Base-by-base conservation (phyloP, 2,113 vertebrate genomes). In the Bombycilla garrulus region DNA sequence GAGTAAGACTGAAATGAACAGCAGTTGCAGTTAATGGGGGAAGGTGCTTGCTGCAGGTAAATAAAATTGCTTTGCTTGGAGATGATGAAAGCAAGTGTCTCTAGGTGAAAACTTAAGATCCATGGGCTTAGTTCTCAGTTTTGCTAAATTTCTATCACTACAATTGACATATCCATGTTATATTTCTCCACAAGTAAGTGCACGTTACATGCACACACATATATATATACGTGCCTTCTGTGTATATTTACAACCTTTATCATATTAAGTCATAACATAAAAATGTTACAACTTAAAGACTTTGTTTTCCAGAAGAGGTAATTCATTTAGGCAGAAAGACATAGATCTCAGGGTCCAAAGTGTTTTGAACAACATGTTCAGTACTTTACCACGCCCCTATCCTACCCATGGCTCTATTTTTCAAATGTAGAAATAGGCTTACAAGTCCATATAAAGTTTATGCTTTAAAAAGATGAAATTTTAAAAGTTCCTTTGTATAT, bases 261-360 rank as follows among this genome's bases (percentile, higher is more conserved):
- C 19, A 36, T 76, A 61, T 38, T 36, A 73, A 73, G 3, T 50
- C 11, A 44, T 12, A 48, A 70, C 2, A 6, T 29, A 21, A 71
- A 69, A 78, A 54, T 21, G 4, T 62, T 36, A 33, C 12, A 45
- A 19, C 16, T 53, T 62, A 23, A 26, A 57, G 5, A 25, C 5
- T 5, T 19, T 38, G 4, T 58, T 71, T 79, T 38, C 36, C 65
- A 65, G 15, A 5, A 58, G 19, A 54, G 18, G 9, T 38, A 22
- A 36, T 56, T 25, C 10, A 21, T 38, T 44, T 71, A 20, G 24
- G 22, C n/a, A 82, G 42, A 79, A 79, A 44, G 21, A 1, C 28
- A 61, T 0, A 0, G 4, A 48, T 24, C 12, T 57, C 21, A 23
- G 14, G 3, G 12, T 44, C 12, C 11, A 74, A 62, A 62, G 19